Base-by-base conservation (phyloP, 2,113 vertebrate genomes). In the Seriola dumerili region DNA sequence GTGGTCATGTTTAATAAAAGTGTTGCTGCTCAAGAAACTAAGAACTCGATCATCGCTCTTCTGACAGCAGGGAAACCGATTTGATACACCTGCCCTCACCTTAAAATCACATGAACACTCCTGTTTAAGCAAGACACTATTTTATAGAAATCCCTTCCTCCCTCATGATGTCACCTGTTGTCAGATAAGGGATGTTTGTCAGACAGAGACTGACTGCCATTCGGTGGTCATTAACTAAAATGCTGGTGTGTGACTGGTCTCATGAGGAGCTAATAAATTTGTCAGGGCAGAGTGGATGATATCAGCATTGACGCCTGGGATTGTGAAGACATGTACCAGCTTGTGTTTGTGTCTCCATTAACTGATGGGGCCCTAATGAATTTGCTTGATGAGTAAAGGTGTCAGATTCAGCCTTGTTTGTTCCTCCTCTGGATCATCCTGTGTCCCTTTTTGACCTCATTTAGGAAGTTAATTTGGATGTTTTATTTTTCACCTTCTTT, bases 371-470 rank as follows among this genome's bases (percentile, higher is more conserved):
- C 76, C 76, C 84, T 81, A 81, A 88, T 93, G 81, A 88, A 29
- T 79, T 21, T 46, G 40, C 19, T 71, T 88, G 88, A 88, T 87
- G 74, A 90, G 82, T 73, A 50, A 73, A 90, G 89, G 91, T 91
- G 91, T 92, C 79, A 19, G n/a, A 77, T 54, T 73, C 21, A 0
- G 36, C 9, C 48, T 55, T 89, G 80, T 92, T 85, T 88, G n/a
- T 69, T 62, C 38, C 68, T 55, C 4, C 72, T 65, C 59, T 57
- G 16, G 19, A 19, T 61, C 12, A 12, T 14, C 38, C 66, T 4
- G 7, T 23, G 25, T 84, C 87, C 83, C 85, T 32, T 32, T 42
- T 62, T 69, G 61, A 76, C 32, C 74, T 87, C 61, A 84, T 87
- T 87, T 88, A 72, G 59, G 42, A 74, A 62, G 77, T 81, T 82